These are phyloP conservation scores for Gastracanthus pulcherrimus DNA, from an alignment of 2,888 invertebrate species.

Conservation along the genomic window DNA sequence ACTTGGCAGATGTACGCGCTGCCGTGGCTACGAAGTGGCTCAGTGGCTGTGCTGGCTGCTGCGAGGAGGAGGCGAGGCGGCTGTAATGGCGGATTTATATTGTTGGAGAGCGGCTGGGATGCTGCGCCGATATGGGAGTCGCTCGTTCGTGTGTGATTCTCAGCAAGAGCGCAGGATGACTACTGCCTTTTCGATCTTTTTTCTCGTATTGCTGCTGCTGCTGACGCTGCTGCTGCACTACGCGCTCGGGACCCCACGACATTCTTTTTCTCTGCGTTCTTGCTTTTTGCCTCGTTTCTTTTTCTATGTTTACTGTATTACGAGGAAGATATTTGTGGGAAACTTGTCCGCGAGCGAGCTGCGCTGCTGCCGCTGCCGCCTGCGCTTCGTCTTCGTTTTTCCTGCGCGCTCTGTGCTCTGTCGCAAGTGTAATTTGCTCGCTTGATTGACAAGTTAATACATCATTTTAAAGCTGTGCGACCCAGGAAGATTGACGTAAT, in stretches of 20 bases:
- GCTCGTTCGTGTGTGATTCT: conserved; percentile 5
- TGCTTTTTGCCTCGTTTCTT: not conserved
- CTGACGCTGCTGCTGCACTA: too few relatives aligned
- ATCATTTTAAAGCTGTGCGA: too few relatives aligned
- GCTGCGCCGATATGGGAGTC: conserved; percentile 35
- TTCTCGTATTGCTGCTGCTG: too few relatives aligned
- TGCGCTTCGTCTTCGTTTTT: not conserved
- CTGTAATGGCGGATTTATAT: conserved; percentile 49
- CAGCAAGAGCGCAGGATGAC: not conserved
- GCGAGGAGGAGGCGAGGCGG: not conserved
- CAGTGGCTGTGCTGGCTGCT: conserved; percentile 27
- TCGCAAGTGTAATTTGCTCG: conserved; percentile 36
- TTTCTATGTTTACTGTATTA: not conserved
- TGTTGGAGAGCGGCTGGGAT: conserved; percentile 12
- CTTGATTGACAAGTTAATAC: conserved; percentile 37
- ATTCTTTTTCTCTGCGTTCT: too few relatives aligned
- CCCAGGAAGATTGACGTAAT: conserved; percentile 20
- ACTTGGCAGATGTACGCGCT: conserved; percentile 5
- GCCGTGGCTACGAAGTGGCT: not conserved
- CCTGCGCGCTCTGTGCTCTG: not conserved
- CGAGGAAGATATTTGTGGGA: conserved; percentile 23
- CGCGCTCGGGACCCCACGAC: too few relatives aligned
- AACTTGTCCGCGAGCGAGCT: not conserved
- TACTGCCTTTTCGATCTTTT: too few relatives aligned
- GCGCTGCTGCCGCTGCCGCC: not conserved